Evolutionary conservation across 2,888 invertebrate species (phyloP).

Genomic region (Platyscelio sp.): DNA sequence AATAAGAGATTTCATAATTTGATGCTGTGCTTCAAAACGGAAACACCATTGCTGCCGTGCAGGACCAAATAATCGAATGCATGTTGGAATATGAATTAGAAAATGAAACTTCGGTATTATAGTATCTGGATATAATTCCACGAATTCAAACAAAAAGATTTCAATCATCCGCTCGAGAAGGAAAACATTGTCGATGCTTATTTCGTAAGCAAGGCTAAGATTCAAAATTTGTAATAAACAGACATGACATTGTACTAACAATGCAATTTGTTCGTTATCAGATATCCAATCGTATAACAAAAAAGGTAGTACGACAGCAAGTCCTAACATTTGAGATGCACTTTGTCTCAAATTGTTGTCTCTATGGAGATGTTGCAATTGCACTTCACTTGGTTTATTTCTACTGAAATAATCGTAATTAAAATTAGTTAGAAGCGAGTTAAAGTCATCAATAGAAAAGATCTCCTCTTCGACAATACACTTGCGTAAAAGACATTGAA

Average conservation of each 20-base stretch:
- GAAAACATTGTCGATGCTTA: not conserved
- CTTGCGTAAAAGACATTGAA: not conserved
- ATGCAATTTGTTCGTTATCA: not conserved
- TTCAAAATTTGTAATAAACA: constrained; percentile 22
- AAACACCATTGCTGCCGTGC: constrained; percentile 51
- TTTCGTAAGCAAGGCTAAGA: constrained; percentile 18
- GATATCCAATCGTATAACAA: not conserved
- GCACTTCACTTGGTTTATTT: constrained; percentile 44
- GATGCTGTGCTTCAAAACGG: constrained; percentile 67
- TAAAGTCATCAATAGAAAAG: not conserved
- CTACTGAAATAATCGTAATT: constrained; percentile 48
- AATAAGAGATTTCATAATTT: constrained; percentile 51
- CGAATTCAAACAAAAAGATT: constrained; percentile 7
- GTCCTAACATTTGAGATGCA: constrained; percentile 20
- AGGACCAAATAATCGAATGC: constrained; percentile 63
- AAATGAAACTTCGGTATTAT: constrained; percentile 48
- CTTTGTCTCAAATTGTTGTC: constrained; percentile 52
- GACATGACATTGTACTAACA: not conserved
- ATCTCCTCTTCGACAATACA: not conserved
- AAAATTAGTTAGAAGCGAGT: constrained; percentile 32
- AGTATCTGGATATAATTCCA: not conserved
- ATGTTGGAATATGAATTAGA: constrained; percentile 21
- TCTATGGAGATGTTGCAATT: constrained; percentile 13
- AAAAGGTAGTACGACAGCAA: constrained; percentile 10
- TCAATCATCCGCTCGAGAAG: constrained; percentile 28